Percentiles rank a stretch among this genome's conserved stretches.
Conservation (phyloP, 2,888 invertebrate genomes). For the Clanis bilineata region DNA sequence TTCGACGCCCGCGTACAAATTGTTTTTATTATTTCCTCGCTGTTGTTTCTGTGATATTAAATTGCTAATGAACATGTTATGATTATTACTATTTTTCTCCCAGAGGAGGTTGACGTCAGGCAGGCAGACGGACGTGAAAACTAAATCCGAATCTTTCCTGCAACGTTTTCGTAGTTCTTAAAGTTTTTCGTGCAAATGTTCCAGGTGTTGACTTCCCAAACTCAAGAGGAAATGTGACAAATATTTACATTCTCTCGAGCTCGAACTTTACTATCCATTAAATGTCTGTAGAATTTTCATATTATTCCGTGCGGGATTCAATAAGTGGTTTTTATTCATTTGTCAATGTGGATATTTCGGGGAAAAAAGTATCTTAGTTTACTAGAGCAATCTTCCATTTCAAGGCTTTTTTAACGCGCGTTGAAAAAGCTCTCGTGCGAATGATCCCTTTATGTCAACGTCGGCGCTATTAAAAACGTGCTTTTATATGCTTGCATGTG, state of each 20-base stretch:
- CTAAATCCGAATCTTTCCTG: too few relatives aligned
- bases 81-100: too few relatives aligned
- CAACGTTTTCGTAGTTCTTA: too few relatives aligned
- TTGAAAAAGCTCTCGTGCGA: too few relatives aligned
- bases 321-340: background rate
- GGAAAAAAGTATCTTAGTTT: background rate
- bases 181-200: background rate
- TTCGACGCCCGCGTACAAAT: slow-evolving; percentile 9
- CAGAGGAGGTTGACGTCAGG: too few relatives aligned
- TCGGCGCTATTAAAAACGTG: too few relatives aligned
- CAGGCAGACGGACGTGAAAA: too few relatives aligned
- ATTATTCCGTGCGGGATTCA: slow-evolving; percentile 10
- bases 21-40: background rate
- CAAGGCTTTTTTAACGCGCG: too few relatives aligned
- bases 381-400: too few relatives aligned
- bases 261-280: slow-evolving; percentile 17
- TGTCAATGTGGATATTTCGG: background rate
- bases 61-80: background rate
- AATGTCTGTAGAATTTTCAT: slow-evolving; percentile 28
- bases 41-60: background rate
- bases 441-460: too few relatives aligned
- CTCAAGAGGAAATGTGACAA: slow-evolving; percentile 5
- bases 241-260: slow-evolving; percentile 24
- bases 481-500: too few relatives aligned
- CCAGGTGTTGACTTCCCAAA: background rate